Conservation (phyloP, 1,140 invertebrate genomes). For the Cyrtorhinus lividipennis region DNA sequence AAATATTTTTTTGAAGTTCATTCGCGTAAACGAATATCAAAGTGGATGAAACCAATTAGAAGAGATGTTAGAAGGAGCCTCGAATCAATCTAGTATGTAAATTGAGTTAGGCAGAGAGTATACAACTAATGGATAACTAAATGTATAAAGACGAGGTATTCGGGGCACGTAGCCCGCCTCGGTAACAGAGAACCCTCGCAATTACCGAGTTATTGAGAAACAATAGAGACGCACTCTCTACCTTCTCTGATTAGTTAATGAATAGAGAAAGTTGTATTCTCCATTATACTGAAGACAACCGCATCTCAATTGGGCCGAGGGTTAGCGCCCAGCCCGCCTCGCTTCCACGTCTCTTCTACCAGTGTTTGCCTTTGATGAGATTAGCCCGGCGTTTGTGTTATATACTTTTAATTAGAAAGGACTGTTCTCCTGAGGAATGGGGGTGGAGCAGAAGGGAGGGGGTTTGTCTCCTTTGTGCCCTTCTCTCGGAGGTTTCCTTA, state of each 20-base stretch:
- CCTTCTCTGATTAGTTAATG: constrained; percentile 13
- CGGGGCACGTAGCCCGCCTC: constrained; percentile 6
- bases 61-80: neutral
- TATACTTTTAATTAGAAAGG: constrained; percentile 13
- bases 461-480: constrained; percentile 10
- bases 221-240: constrained; percentile 7
- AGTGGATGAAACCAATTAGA: constrained; percentile 7
- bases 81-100: constrained; percentile 7
- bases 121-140: constrained; percentile 14
- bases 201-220: constrained; percentile 11
- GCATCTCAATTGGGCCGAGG: constrained; percentile 10
- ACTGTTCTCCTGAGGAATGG: too few relatives aligned
- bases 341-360: neutral
- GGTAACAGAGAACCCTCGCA: constrained; percentile 12
- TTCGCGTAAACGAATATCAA: too few relatives aligned
- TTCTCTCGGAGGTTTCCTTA: too few relatives aligned
- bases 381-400: constrained; percentile 11
- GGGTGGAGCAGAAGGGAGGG: too few relatives aligned
- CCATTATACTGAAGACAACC: constrained; percentile 13
- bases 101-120: neutral
- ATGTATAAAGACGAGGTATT: constrained; percentile 13
- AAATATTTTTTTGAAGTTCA: too few relatives aligned
- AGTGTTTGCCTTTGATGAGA: neutral
- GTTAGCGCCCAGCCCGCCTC: too few relatives aligned
- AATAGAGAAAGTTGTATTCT: constrained; percentile 13